Percentiles rank a stretch among this genome's conserved stretches.
Evolutionary conservation across 2,797 vertebrate species (phyloP).

Genomic region (Lophius americanus): DNA sequence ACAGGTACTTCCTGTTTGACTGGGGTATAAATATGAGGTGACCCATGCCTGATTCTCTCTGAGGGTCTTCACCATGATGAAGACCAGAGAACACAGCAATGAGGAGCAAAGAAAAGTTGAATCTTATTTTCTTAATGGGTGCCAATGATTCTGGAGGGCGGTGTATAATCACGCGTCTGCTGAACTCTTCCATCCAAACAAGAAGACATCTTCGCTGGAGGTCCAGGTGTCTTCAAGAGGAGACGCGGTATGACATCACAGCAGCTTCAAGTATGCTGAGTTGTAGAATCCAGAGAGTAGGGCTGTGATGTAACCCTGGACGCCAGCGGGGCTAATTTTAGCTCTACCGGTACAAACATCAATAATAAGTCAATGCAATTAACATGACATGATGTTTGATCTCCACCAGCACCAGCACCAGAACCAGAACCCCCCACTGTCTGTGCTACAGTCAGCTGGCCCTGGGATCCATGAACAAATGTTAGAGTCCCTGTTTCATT

Average conservation of each 20-base stretch:
- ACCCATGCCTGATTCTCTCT: too few species aligned
- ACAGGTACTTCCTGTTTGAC: too few species aligned
- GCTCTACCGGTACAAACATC: slow-evolving; percentile 64
- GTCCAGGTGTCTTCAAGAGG: slow-evolving; percentile 4
- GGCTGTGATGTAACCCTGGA: slow-evolving; percentile 19
- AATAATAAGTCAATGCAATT: slow-evolving; percentile 79
- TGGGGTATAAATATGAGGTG: too few species aligned
- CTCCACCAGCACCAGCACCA: neutral
- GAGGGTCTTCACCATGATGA: too few species aligned
- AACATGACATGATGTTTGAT: slow-evolving; percentile 39
- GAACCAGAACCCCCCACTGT: neutral
- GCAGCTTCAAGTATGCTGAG: neutral
- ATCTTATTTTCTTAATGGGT: too few species aligned
- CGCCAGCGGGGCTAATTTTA: slow-evolving; percentile 22
- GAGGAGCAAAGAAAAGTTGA: too few species aligned
- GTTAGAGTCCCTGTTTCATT: too few species aligned
- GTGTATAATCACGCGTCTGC: slow-evolving; percentile 23
- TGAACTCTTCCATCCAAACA: slow-evolving; percentile 41
- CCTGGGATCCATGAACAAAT: too few species aligned
- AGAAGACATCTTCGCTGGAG: slow-evolving; percentile 23
- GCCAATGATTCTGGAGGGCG: too few species aligned
- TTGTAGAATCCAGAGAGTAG: neutral
- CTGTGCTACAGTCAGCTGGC: too few species aligned
- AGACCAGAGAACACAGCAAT: too few species aligned
- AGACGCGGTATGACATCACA: neutral